Conservation (phyloP, 2,797 vertebrate genomes). For the Trachurus trachurus region DNA sequence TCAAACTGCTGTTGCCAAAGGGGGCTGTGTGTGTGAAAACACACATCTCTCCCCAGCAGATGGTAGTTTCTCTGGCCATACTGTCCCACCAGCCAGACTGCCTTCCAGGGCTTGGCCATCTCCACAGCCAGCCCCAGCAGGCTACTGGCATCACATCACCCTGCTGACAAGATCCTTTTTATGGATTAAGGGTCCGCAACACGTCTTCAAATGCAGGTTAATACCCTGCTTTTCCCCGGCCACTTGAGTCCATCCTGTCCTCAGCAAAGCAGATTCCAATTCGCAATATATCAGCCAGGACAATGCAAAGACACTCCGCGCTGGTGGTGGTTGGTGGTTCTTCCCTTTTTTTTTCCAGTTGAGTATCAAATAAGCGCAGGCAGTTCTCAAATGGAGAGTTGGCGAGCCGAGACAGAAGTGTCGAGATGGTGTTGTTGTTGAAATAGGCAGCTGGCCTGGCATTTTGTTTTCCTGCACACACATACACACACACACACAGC, state of each 20-base stretch:
- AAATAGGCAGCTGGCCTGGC: constrained; percentile 55
- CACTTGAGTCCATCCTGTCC: constrained; percentile 41
- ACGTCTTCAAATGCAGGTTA: constrained; percentile 77
- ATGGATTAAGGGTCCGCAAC: constrained; percentile 75
- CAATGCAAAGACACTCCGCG: constrained; percentile 24
- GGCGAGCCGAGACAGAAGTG: constrained; percentile 46
- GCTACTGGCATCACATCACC: constrained; percentile 74
- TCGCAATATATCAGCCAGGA: constrained; percentile 31
- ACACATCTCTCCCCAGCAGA: constrained; percentile 84
- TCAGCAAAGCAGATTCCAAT: constrained; percentile 11
- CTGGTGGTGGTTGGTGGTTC: constrained; percentile 14
- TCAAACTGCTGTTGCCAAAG: constrained; percentile 73
- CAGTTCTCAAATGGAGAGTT: constrained; percentile 37
- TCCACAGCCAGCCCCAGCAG: constrained; percentile 75
- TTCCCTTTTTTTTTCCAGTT: not conserved
- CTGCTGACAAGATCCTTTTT: constrained; percentile 77
- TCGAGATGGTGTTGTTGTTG: constrained; percentile 38
- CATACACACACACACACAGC: constrained; percentile 7
- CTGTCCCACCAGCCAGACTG: constrained; percentile 82
- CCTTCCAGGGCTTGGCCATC: constrained; percentile 79
- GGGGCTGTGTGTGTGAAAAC: constrained; percentile 65
- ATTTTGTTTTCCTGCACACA: constrained; percentile 34
- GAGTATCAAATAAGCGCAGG: constrained; percentile 37
- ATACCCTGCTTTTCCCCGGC: constrained; percentile 45
- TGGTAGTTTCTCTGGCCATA: constrained; percentile 83